A percentile compares a stretch with the other conserved stretches of the same genome.
phyloP scores from a whole-genome alignment of 2,113 vertebrate species.

The Mastomys coucha region DNA sequence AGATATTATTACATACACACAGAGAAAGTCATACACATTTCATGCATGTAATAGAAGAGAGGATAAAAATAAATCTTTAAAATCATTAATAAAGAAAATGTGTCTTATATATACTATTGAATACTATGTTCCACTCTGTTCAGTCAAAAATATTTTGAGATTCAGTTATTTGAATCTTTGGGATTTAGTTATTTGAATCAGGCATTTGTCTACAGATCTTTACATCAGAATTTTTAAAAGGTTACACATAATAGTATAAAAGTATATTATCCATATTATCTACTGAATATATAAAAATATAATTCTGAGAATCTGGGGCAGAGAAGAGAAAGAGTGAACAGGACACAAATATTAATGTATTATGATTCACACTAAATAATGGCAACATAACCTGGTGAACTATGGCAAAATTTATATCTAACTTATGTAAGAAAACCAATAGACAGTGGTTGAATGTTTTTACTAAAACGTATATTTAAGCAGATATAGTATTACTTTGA shows the following conservation, averaged over 20 bases:
- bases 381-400: neutral
- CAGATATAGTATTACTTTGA: neutral
- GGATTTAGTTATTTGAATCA: neutral
- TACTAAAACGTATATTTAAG: neutral
- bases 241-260: accelerated
- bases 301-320: neutral
- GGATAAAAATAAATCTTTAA: neutral
- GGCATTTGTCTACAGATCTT: neutral
- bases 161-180: neutral
- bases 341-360: neutral
- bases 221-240: neutral
- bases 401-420: neutral
- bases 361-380: neutral
- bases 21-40: neutral
- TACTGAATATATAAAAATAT: neutral
- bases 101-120: neutral
- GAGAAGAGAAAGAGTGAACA: too few species aligned
- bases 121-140: neutral
- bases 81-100: neutral
- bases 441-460: neutral
- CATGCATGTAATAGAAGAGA: neutral
- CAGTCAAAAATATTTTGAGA: neutral
- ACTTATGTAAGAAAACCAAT: neutral
- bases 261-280: neutral
- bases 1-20: neutral